Base-by-base conservation (phyloP, 2,113 vertebrate species). In the Oncorhynchus keta region DNA sequence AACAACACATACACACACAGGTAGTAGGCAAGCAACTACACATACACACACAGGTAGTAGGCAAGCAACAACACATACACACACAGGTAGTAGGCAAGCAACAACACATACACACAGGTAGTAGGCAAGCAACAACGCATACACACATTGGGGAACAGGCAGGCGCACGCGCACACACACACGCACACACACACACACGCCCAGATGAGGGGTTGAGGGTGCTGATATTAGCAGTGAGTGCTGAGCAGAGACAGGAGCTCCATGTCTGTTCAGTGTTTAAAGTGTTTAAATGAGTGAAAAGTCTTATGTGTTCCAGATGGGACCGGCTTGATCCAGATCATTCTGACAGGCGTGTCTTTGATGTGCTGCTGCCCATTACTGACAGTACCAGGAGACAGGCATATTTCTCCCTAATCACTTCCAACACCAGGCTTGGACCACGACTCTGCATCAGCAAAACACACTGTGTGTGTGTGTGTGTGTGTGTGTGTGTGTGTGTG, bases 281-380 rank as follows among this genome's bases (percentile, higher is more conserved):
- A 89, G 88, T 87, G 87, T 92, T 92, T 91, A 92, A 92, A 91
- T 89, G 90, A 91, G 87, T 88, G 86, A 92, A 89, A 92, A 90
- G 89, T 89, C 89, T 91, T 90, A 92, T 91, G 85, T 86, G 74
- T 92, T 93, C 90, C 91, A 93, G 90, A 91, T 92, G 91, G 86
- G 76, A 64, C 76, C 68, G 76, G 89, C 90, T 91, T 92, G 88
- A 91, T 88, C 87, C 82, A 86, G 89, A 91, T 92, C 84, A 91
- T 88, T 89, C 84, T 91, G 90, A 91, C 90, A 90, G 89, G 88
- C 86, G 79, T 68, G 86, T 87, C 92, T 92, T 93, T 92, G 91
- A 92, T 92, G 90, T 92, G 90, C 85, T 90, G 84, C 81, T 90
- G 90, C 89, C 88, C 85, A 91, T 92, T 92, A 92, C 89, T 86